These are phyloP conservation scores for Lemur catta DNA, from an alignment of 2,797 vertebrate genomes.

Conservation along the genomic window DNA sequence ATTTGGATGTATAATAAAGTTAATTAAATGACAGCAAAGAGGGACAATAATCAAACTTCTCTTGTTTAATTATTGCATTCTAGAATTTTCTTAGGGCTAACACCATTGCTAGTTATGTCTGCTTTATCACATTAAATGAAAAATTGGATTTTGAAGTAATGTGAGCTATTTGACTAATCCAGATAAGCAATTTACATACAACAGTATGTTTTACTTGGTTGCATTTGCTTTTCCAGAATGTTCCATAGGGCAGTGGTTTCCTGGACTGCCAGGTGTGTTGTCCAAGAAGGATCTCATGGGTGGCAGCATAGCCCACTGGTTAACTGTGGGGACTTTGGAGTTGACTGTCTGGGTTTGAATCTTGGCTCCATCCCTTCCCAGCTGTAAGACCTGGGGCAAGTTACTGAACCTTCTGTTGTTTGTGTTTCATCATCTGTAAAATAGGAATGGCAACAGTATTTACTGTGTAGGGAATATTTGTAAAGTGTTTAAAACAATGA, in stretches of 20 bases:
- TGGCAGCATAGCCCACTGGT: accelerated
- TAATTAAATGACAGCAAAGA: not conserved
- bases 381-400: not conserved
- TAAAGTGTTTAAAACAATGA: not conserved
- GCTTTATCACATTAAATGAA: not conserved
- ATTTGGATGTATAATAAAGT: not conserved
- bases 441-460: not conserved
- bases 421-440: not conserved
- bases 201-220: not conserved
- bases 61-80: not conserved
- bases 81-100: not conserved
- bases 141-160: not conserved
- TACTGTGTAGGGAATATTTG: not conserved
- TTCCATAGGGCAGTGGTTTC: not conserved
- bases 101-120: not conserved
- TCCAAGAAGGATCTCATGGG: accelerated
- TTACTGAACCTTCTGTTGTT: not conserved
- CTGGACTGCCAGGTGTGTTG: not conserved
- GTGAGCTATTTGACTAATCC: not conserved
- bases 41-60: not conserved
- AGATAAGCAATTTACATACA: not conserved
- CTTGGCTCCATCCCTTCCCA: not conserved
- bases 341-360: not conserved
- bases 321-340: not conserved
- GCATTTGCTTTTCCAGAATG: not conserved